phyloP scores from a whole-genome alignment of 2,797 vertebrate genomes.

The Iguana delicatissima region DNA sequence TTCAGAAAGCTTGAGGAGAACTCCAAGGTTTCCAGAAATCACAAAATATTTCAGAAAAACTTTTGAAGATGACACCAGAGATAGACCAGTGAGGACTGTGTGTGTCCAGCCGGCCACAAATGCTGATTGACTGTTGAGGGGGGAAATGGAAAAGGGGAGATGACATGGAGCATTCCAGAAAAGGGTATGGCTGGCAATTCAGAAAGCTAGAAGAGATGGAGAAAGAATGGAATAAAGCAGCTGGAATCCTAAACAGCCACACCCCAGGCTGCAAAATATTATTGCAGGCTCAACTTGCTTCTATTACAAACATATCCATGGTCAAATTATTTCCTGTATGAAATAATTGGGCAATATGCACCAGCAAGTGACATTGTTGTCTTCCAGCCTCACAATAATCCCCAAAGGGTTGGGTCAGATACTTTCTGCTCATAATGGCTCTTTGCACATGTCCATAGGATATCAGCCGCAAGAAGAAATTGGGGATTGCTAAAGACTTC shows the following conservation, averaged over 20 bases:
- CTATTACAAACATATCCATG: background rate
- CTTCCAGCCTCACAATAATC: background rate
- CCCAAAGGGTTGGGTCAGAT: background rate
- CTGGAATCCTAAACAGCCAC: background rate
- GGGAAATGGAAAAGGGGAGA: no score
- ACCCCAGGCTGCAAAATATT: background rate
- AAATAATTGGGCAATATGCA: background rate
- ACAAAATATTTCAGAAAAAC: background rate
- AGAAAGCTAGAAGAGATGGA: background rate
- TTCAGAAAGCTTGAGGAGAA: background rate
- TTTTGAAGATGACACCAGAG: no score
- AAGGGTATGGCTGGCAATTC: background rate
- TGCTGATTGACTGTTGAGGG: background rate
- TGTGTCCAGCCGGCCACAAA: background rate
- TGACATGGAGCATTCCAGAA: no score
- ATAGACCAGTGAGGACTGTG: no score
- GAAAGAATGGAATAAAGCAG: background rate
- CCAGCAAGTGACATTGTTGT: background rate
- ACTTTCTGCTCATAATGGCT: background rate
- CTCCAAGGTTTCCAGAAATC: background rate
- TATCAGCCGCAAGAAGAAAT: background rate
- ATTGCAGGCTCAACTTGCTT: background rate
- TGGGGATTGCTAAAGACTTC: background rate
- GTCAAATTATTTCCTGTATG: background rate
- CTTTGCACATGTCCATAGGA: background rate